Conservation (phyloP, 2,113 vertebrate genomes). For the Pantherophis guttatus region DNA sequence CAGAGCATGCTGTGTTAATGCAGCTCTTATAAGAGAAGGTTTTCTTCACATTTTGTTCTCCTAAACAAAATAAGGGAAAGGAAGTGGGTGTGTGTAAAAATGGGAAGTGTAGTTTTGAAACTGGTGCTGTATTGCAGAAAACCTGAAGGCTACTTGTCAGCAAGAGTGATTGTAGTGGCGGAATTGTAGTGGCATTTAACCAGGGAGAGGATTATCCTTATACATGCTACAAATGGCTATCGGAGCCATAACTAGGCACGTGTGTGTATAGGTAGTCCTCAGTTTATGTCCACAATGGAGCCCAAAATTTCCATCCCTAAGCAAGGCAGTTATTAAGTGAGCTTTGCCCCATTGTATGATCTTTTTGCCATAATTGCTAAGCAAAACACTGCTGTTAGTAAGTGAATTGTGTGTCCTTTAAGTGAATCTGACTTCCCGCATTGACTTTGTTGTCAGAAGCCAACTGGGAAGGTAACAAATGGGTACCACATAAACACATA, state of each 20-base stretch:
- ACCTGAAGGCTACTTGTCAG: background rate
- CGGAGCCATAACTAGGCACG: background rate
- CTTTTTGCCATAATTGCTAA: background rate
- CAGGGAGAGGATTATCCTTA: background rate
- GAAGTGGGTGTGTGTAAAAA: background rate
- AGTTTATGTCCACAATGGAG: background rate
- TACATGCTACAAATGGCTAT: background rate
- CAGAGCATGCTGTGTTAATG: background rate
- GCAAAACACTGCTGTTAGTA: background rate
- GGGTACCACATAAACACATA: background rate
- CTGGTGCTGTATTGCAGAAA: background rate
- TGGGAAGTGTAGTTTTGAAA: background rate
- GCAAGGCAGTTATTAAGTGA: background rate
- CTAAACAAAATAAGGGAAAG: background rate
- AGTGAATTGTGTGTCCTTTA: background rate
- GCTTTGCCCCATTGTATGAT: background rate
- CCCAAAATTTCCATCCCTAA: background rate
- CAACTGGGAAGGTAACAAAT: background rate
- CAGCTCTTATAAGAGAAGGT: background rate
- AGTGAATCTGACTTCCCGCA: background rate
- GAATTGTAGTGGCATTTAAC: background rate
- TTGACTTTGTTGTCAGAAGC: background rate
- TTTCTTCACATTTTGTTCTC: background rate
- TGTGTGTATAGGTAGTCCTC: background rate
- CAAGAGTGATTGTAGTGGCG: background rate